Base-by-base conservation (phyloP, 2,113 vertebrate genomes). In the Triplophysa rosa region DNA sequence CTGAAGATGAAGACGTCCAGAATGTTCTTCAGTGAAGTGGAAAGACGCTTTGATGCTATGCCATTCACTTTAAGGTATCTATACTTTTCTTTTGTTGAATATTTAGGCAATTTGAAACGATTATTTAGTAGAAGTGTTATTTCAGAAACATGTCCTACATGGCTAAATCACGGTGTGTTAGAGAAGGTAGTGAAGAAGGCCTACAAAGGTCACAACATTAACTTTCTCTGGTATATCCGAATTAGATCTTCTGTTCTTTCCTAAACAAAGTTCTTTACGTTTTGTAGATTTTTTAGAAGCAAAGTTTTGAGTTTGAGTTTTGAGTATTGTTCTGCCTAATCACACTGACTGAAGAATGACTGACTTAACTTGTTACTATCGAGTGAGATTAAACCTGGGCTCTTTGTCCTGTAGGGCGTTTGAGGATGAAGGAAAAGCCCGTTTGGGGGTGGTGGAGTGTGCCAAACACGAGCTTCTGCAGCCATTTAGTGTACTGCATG, bases 1-100 rank as follows among this genome's bases (percentile, higher is more conserved):
- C 85, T 99, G 85, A 99, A 98, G 91, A 99, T 99, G 97, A 99
- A 99, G 93, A 96, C 98, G 37, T 99, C 98, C 58, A 95, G 97
- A 87, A 95, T 94, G 73, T 99, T 99, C 91, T 97, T 98, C 93
- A 98, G 97, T 42, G 97, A 99, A 88, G 95, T 99, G 85, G 97
- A 98, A 87, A 92, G 95, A 84, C 96, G 98, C 78, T 99, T 98
- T 29, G 95, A 97, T 78, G 94, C 95, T n/a, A 98, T 99, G 98
- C 97, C 98, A 2, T 99, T 99, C 84, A 99, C 97, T 86, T 95
- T 99, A 83, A 94, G 97, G 97, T 98, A 88, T 1, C 17, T 16
- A 12, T 17, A 24, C 16, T 3, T 11, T 11, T 49, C 23, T 37
- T 37, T 3, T 6, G 33, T 8, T 37, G 5, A 37, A 37, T 7